phyloP scores from a whole-genome alignment of 2,888 invertebrate species.

The Aethes cnicana region DNA sequence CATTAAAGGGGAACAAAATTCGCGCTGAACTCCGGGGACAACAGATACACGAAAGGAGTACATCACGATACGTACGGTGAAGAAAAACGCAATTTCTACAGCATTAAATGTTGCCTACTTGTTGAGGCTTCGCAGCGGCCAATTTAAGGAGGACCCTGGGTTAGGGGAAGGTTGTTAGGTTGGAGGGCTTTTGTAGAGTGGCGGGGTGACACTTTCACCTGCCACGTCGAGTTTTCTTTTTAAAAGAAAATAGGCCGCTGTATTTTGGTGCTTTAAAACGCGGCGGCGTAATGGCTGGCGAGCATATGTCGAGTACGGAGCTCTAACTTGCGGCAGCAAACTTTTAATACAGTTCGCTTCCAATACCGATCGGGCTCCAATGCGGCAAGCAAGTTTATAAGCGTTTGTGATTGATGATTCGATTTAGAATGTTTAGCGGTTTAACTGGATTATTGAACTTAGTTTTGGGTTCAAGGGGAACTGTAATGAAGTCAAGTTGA shows the following conservation, averaged over 20 bases:
- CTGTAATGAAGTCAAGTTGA: slow-evolving; percentile 9
- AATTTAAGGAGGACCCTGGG: slow-evolving; percentile 37
- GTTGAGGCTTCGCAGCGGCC: slow-evolving; percentile 46
- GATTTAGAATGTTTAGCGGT: slow-evolving; percentile 25
- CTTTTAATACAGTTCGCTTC: slow-evolving; percentile 46
- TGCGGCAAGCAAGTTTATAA: slow-evolving; percentile 24
- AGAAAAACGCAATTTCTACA: slow-evolving; percentile 71
- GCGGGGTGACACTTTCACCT: slow-evolving; percentile 46
- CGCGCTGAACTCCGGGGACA: slow-evolving; percentile 39
- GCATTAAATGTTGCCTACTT: slow-evolving; percentile 69
- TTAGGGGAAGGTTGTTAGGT: not conserved
- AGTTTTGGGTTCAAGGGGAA: slow-evolving; percentile 7
- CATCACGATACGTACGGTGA: slow-evolving; percentile 58
- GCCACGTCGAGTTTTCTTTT: slow-evolving; percentile 47
- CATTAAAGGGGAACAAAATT: slow-evolving; percentile 22
- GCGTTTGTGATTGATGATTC: slow-evolving; percentile 30
- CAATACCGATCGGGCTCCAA: slow-evolving; percentile 18
- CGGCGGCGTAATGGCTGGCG: slow-evolving; percentile 37
- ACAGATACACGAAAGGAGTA: slow-evolving; percentile 49
- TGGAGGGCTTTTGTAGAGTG: slow-evolving; percentile 37
- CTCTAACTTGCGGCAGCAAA: slow-evolving; percentile 32
- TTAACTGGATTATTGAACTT: slow-evolving; percentile 19
- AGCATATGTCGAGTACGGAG: not conserved
- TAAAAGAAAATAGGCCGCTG: slow-evolving; percentile 57
- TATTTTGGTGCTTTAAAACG: slow-evolving; percentile 50